Conservation (phyloP, 2,888 invertebrate genomes). For the Epicampocera succincta region DNA sequence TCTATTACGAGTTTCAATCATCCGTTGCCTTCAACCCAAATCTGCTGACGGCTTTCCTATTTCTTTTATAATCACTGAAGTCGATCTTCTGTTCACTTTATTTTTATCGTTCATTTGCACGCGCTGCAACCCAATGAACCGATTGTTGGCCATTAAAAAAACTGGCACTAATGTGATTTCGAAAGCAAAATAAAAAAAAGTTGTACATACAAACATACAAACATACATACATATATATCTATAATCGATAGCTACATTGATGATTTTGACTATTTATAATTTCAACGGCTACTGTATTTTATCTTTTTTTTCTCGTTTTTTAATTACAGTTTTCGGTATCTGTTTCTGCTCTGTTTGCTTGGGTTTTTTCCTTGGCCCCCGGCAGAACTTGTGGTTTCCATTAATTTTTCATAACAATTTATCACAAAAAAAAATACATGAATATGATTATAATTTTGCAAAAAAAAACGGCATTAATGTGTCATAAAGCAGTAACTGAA, state of each 20-base stretch:
- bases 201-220: too few species aligned
- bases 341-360: neutral
- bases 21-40: constrained; percentile 13
- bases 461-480: too few species aligned
- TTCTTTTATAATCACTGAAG: neutral
- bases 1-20: neutral
- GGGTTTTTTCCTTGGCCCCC: too few species aligned
- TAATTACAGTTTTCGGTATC: constrained; percentile 17
- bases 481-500: too few species aligned
- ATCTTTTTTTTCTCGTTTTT: neutral
- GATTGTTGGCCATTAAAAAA: constrained; percentile 22
- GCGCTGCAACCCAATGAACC: constrained; percentile 54
- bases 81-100: constrained; percentile 1
- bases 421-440: too few species aligned
- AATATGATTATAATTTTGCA: too few species aligned
- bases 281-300: constrained; percentile 58
- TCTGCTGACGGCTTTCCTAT: constrained; percentile 18
- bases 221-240: too few species aligned
- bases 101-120: constrained; percentile 47
- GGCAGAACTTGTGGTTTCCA: constrained; percentile 43
- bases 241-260: constrained; percentile 45
- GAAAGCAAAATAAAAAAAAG: constrained; percentile 21
- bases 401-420: neutral
- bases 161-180: constrained; percentile 35
- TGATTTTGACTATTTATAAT: constrained; percentile 58